Base-by-base conservation (phyloP, 2,888 invertebrate species). In the Carabus problematicus region DNA sequence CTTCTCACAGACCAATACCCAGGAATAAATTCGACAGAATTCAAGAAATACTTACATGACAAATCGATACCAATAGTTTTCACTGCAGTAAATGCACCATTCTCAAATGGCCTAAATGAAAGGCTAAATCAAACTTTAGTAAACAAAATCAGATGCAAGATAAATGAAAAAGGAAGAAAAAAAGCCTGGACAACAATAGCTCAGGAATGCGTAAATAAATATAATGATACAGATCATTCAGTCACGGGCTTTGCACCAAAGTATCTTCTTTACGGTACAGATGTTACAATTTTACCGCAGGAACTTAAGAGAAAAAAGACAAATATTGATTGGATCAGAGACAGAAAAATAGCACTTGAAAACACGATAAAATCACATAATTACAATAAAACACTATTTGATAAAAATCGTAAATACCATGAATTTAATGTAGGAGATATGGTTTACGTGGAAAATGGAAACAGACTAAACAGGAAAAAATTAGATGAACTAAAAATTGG, bases 1-100 rank as follows among this genome's bases (percentile, higher is more conserved):
- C 56, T 78, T n/a, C 64, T 79, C 7, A 63, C 75, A 12, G 77
- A 77, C 67, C 74, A 75, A 8, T 76, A 76, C 43, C 75, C 78
- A n/a, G n/a, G n/a, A n/a, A n/a, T n/a, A n/a, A n/a, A n/a, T n/a
- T n/a, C n/a, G n/a, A n/a, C n/a, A n/a, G 66, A 77, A 77, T 76
- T 78, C 41, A 77, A 77, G 71, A 60, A 70, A 14, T 77, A 72
- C 72, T 66, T 77, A 67, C 19, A 74, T 40, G 39, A 72, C 49
- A 71, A 75, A 55, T n/a, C 47, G 29, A 66, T 70, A 55, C 16
- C 16, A 67, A 40, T 72, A n/a, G 62, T 72, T 12, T 74, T 73
- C 41, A 74, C 73, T 16, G 70, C 72, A 41, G 72, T 72, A 14
- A 62, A 74, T 70, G 29, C 63, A 42, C 70, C 73, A 49, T 72